Evolutionary conservation across 2,888 invertebrate genomes (phyloP).

Genomic region (Odontocolon sp.): DNA sequence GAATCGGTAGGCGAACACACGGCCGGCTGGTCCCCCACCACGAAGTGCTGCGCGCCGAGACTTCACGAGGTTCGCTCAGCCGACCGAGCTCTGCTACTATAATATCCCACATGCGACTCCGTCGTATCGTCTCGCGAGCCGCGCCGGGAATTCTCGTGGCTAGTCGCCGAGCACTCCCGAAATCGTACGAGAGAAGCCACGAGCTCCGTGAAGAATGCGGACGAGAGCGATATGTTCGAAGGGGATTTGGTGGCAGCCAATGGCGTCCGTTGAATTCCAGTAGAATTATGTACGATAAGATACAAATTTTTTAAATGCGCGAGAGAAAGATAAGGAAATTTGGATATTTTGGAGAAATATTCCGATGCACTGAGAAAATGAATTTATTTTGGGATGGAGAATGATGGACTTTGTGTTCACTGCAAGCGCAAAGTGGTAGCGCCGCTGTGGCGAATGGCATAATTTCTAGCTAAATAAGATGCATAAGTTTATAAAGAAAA

Average conservation of each 20-base stretch:
- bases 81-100: background rate
- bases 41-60: conserved; percentile 54
- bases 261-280: background rate
- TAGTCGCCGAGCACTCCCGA: background rate
- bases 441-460: no score
- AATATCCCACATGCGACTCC: conserved; percentile 1
- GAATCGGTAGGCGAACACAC: background rate
- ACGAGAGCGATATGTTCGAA: no score
- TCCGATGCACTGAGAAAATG: no score
- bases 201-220: background rate
- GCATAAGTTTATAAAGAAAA: no score
- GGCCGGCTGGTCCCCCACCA: conserved; percentile 1
- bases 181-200: background rate
- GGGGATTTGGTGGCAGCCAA: background rate
- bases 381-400: no score
- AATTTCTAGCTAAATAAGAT: no score
- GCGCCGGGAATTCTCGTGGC: background rate
- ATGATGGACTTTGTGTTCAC: no score
- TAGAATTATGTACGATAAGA: background rate
- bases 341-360: background rate
- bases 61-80: conserved; percentile 17
- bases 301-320: no score
- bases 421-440: no score
- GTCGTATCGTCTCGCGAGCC: background rate
- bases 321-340: background rate